Evolutionary conservation across 2,888 invertebrate species (phyloP).

Genomic region (Cyclophora punctaria): DNA sequence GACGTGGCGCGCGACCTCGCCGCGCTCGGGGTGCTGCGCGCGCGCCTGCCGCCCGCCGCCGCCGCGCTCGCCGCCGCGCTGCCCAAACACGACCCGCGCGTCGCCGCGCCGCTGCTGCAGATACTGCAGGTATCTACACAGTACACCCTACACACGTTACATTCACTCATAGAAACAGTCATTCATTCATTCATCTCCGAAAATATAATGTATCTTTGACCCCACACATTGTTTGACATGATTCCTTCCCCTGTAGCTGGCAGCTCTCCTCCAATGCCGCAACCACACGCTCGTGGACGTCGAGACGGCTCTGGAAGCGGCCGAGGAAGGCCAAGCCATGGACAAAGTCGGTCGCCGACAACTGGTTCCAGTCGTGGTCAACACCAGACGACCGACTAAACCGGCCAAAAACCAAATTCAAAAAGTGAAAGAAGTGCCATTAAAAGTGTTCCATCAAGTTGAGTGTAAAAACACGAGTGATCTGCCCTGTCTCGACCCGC

Average conservation of each 20-base stretch:
- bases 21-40: slow-evolving; percentile 50
- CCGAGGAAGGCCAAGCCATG: slow-evolving; percentile 43
- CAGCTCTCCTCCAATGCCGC: slow-evolving; percentile 57
- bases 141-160: no score
- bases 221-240: no score
- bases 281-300: slow-evolving; percentile 67
- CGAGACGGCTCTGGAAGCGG: slow-evolving; percentile 70
- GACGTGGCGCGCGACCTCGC: slow-evolving; percentile 62
- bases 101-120: slow-evolving; percentile 38
- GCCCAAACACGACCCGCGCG: slow-evolving; percentile 19
- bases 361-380: slow-evolving; percentile 44
- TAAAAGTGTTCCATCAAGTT: slow-evolving; percentile 57
- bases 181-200: not conserved
- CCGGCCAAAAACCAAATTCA: slow-evolving; percentile 18
- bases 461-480: slow-evolving; percentile 47
- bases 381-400: slow-evolving; percentile 11
- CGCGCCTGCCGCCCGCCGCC: slow-evolving; percentile 34
- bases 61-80: slow-evolving; percentile 36
- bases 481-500: slow-evolving; percentile 54
- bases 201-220: no score
- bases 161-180: no score
- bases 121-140: slow-evolving; percentile 52
- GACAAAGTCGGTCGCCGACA: slow-evolving; percentile 36
- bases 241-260: slow-evolving; percentile 34
- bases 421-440: slow-evolving; percentile 55